Evolutionary conservation across 2,113 vertebrate species (phyloP).

Genomic region (Hippocampus abdominalis): DNA sequence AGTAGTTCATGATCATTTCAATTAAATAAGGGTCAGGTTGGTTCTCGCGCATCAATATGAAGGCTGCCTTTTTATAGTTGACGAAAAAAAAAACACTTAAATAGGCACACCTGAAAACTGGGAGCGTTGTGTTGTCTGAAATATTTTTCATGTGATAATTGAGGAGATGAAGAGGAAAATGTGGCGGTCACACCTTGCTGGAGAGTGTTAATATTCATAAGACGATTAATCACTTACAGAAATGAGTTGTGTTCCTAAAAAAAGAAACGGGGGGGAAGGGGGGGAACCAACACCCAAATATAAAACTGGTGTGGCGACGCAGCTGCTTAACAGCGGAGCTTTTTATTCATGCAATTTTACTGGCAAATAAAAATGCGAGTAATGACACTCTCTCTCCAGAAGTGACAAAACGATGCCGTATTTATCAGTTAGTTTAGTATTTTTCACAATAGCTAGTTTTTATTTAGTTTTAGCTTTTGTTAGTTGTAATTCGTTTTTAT

Average conservation of each 20-base stretch:
- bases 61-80: neutral
- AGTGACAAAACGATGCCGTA: neutral
- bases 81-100: neutral
- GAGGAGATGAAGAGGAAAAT: slow-evolving; percentile 25
- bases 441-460: too few relatives aligned
- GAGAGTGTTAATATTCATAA: slow-evolving; percentile 49
- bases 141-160: slow-evolving; percentile 7
- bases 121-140: neutral
- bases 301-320: slow-evolving; percentile 38
- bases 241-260: slow-evolving; percentile 43
- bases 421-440: neutral
- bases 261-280: neutral
- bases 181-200: slow-evolving; percentile 12
- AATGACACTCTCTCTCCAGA: neutral
- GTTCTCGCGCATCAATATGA: neutral
- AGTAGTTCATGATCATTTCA: neutral
- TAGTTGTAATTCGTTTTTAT: too few relatives aligned
- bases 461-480: too few relatives aligned
- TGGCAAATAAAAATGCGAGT: neutral
- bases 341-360: neutral
- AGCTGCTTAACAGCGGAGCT: neutral
- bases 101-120: neutral
- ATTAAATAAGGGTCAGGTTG: neutral
- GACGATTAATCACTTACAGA: slow-evolving; percentile 49
- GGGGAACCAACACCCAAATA: slow-evolving; percentile 40